Percentiles rank a stretch among this genome's conserved stretches.
These are phyloP conservation scores for Clusia tigrina DNA, from an alignment of 2,888 invertebrate genomes.

Conservation along the genomic window DNA sequence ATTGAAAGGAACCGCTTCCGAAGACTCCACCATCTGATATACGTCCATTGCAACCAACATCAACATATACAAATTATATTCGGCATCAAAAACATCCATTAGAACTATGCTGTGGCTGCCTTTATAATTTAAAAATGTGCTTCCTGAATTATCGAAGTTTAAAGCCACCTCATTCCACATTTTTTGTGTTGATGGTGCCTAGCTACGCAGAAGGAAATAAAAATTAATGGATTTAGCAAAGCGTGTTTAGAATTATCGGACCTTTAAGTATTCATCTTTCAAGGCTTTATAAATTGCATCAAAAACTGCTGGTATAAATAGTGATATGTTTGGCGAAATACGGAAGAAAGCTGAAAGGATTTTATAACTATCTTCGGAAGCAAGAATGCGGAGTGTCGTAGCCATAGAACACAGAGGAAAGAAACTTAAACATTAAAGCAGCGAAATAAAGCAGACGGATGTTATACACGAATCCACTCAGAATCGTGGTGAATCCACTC, in stretches of 20 bases:
- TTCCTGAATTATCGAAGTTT: background rate
- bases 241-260: background rate
- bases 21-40: background rate
- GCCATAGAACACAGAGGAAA: too few relatives aligned
- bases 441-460: too few relatives aligned
- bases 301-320: background rate
- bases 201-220: too few relatives aligned
- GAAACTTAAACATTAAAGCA: too few relatives aligned
- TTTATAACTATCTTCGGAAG: background rate
- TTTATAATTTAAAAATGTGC: background rate
- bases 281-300: background rate
- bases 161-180: background rate
- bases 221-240: too few relatives aligned
- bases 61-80: background rate
- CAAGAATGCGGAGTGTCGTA: background rate
- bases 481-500: too few relatives aligned
- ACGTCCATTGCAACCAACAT: background rate
- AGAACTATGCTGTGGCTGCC: background rate
- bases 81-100: background rate
- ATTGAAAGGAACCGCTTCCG: background rate
- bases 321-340: background rate
- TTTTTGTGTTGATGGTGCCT: too few relatives aligned
- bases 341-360: background rate
- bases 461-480: too few relatives aligned
- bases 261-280: background rate